A percentile compares a stretch with the other conserved stretches of the same genome.
Conservation (phyloP, 2,113 vertebrate species). For the Pelobates fuscus region DNA sequence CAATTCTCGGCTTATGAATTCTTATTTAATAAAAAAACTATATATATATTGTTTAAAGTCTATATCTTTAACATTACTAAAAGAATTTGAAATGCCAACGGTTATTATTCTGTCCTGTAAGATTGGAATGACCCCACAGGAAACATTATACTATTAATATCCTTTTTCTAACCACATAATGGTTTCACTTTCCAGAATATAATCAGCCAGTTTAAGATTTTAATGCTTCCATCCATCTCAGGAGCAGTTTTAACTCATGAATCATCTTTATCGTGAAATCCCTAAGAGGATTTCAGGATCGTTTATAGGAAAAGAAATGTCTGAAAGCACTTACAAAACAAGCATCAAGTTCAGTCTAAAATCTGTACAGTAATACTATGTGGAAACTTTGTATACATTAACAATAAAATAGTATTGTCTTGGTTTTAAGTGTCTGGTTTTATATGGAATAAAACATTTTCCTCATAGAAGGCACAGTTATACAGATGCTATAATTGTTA, state of each 20-base stretch:
- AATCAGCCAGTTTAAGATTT: neutral
- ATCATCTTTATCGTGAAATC: slow-evolving; percentile 11
- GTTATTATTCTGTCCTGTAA: neutral
- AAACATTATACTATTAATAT: slow-evolving; percentile 35
- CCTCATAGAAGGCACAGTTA: too few relatives aligned
- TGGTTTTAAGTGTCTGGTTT: too few relatives aligned
- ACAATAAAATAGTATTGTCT: neutral
- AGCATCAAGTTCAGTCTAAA: neutral
- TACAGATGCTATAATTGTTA: too few relatives aligned
- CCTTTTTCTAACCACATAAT: slow-evolving; percentile 32
- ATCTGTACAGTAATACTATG: neutral
- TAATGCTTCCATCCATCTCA: slow-evolving; percentile 13
- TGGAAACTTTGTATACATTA: neutral
- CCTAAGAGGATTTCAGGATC: neutral
- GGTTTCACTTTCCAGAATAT: slow-evolving; percentile 10
- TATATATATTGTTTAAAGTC: too few relatives aligned
- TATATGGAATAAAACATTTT: too few relatives aligned
- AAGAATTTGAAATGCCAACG: neutral
- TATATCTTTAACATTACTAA: neutral
- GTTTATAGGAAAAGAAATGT: neutral
- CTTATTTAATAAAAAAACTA: too few relatives aligned
- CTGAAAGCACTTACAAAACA: neutral
- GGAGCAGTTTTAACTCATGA: slow-evolving; percentile 4
- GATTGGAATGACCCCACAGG: slow-evolving; percentile 10
- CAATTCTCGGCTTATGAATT: too few relatives aligned